These are phyloP conservation scores for Aradophagus sp. DNA, from an alignment of 1,140 invertebrate species.

Conservation along the genomic window DNA sequence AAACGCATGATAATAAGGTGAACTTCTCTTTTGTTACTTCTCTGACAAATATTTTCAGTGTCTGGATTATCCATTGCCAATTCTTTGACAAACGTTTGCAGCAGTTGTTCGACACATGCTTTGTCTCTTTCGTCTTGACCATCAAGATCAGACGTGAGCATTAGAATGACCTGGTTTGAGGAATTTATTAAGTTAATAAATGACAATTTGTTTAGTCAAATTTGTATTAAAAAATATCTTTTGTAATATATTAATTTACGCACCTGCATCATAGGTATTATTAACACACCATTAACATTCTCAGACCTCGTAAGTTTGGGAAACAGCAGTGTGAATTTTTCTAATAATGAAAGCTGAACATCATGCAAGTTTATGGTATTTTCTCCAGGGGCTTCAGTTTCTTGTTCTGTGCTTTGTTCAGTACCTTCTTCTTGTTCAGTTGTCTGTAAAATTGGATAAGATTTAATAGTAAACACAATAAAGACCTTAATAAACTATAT, in stretches of 20 bases:
- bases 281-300: slow-evolving; percentile 83
- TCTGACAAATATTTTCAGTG: slow-evolving; percentile 75
- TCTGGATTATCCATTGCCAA: slow-evolving; percentile 82
- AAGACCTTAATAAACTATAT: no score
- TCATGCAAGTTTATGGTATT: slow-evolving; percentile 72
- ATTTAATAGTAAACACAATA: no score
- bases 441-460: slow-evolving; percentile 55
- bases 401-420: slow-evolving; percentile 58
- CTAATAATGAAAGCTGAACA: slow-evolving; percentile 77
- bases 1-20: slow-evolving; percentile 91
- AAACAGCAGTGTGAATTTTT: slow-evolving; percentile 79
- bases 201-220: no score
- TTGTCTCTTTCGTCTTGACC: slow-evolving; percentile 87
- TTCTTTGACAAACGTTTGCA: slow-evolving; percentile 84
- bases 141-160: slow-evolving; percentile 93
- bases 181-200: background rate
- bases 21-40: slow-evolving; percentile 84
- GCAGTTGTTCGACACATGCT: slow-evolving; percentile 83
- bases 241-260: slow-evolving; percentile 9
- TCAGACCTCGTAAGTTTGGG: slow-evolving; percentile 73
- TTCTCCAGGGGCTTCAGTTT: slow-evolving; percentile 67
- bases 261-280: slow-evolving; percentile 93
- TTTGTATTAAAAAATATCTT: no score
- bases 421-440: slow-evolving; percentile 67
- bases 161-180: slow-evolving; percentile 83